Conservation (phyloP, 2,888 invertebrate species). For the Ectemnius cavifrons region DNA sequence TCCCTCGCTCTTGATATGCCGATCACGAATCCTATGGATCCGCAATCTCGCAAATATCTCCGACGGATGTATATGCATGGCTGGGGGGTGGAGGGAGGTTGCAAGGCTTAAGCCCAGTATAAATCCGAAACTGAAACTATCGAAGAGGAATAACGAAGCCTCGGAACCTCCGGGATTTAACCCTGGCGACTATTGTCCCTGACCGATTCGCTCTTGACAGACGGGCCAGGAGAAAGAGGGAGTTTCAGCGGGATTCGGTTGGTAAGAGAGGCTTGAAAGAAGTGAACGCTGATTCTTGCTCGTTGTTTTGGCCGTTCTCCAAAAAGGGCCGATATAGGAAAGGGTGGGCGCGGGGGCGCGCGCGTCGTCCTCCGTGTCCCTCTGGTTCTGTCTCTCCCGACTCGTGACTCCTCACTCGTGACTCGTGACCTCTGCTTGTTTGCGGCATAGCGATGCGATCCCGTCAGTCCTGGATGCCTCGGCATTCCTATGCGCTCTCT, state of each 20-base stretch:
- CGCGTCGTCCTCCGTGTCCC: background rate
- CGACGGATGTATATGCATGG: too few relatives aligned
- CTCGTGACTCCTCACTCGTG: background rate
- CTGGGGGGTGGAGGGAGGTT: too few relatives aligned
- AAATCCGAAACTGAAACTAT: constrained; percentile 52
- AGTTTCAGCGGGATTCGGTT: constrained; percentile 17
- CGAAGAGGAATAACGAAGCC: constrained; percentile 29
- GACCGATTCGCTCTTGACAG: too few relatives aligned
- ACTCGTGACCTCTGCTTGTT: too few relatives aligned
- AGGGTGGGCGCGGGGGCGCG: background rate
- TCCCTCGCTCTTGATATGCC: too few relatives aligned
- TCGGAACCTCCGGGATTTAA: constrained; percentile 11
- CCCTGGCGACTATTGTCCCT: background rate
- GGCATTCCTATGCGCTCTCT: background rate
- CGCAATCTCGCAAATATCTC: background rate
- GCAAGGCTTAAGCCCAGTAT: constrained; percentile 16
- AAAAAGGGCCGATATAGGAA: constrained; percentile 62
- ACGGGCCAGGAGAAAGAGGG: constrained; percentile 39
- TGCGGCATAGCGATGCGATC: too few relatives aligned
- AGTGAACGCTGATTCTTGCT: constrained; percentile 55
- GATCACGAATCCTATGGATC: background rate
- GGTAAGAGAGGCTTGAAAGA: constrained; percentile 29
- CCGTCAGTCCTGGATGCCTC: background rate
- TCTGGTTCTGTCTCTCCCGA: background rate
- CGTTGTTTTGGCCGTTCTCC: constrained; percentile 72